These are phyloP conservation scores for Leptinotarsa peninsularis DNA, from an alignment of 2,888 invertebrate species.

Conservation along the genomic window DNA sequence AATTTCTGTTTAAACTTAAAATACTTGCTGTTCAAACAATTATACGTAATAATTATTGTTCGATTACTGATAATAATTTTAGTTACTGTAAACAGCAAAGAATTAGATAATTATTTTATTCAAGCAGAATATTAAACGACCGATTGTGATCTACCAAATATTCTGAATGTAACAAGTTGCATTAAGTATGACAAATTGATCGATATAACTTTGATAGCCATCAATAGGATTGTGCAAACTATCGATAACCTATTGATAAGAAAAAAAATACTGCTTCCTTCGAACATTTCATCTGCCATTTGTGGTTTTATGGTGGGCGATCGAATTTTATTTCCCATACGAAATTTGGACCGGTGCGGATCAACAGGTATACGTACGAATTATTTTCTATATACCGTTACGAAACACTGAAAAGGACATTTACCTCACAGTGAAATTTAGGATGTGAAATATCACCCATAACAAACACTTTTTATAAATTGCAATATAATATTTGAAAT, in stretches of 20 bases:
- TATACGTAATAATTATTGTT: background rate
- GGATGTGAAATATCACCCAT: background rate
- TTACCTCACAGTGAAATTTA: background rate
- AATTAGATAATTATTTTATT: too few species aligned
- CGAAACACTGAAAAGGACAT: background rate
- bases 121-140: too few species aligned
- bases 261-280: background rate
- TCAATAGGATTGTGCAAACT: too few species aligned
- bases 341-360: background rate
- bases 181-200: too few species aligned
- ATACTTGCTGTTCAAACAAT: background rate
- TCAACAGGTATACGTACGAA: conserved; percentile 1
- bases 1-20: background rate
- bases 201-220: too few species aligned
- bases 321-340: conserved; percentile 22
- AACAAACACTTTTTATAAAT: too few species aligned
- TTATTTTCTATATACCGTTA: conserved; percentile 8
- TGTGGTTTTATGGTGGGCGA: conserved; percentile 19
- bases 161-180: too few species aligned
- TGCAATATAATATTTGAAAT: too few species aligned
- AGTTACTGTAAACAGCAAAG: too few species aligned
- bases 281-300: background rate
- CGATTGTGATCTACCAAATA: too few species aligned
- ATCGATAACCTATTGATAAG: too few species aligned
- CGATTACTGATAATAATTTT: too few species aligned